These are phyloP conservation scores for Poecilia latipinna DNA, from an alignment of 2,113 vertebrate species.

Conservation along the genomic window DNA sequence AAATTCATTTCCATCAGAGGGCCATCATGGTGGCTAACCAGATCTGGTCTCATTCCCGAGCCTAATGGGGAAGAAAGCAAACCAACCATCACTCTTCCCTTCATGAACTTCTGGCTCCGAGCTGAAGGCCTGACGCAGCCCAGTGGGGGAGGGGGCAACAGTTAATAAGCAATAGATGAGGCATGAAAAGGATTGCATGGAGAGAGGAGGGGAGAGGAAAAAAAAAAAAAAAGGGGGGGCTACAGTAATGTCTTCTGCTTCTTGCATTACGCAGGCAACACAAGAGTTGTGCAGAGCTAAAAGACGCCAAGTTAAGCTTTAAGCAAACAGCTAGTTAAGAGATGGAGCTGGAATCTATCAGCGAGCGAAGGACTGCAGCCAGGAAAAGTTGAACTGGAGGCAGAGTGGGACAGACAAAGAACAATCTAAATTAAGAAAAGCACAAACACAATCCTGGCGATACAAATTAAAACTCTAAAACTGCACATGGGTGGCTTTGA, in stretches of 20 bases:
- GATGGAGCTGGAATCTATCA: slow-evolving; percentile 24
- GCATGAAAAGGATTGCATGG: slow-evolving; percentile 35
- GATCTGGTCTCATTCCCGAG: slow-evolving; percentile 73
- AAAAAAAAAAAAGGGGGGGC: neutral
- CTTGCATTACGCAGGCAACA: slow-evolving; percentile 19
- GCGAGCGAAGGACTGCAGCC: slow-evolving; percentile 41
- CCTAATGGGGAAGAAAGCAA: slow-evolving; percentile 77
- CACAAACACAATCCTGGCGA: slow-evolving; percentile 27
- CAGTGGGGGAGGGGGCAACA: slow-evolving; percentile 43
- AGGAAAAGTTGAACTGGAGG: slow-evolving; percentile 30
- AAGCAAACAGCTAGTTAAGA: slow-evolving; percentile 43
- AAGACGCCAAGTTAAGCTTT: slow-evolving; percentile 34
- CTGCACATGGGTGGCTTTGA: slow-evolving; percentile 5
- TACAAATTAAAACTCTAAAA: slow-evolving; percentile 15
- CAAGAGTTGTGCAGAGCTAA: slow-evolving; percentile 21
- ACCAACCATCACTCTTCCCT: slow-evolving; percentile 70
- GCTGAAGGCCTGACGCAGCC: slow-evolving; percentile 37
- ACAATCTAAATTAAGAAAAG: slow-evolving; percentile 30
- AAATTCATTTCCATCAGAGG: slow-evolving; percentile 80
- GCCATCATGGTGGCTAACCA: slow-evolving; percentile 77
- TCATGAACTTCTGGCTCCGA: slow-evolving; percentile 18
- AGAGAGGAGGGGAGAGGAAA: slow-evolving; percentile 10
- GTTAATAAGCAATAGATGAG: slow-evolving; percentile 48
- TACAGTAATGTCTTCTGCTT: neutral
- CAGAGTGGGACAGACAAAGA: slow-evolving; percentile 27